A percentile compares a stretch with the other conserved stretches of the same genome.
Conservation (phyloP, 2,113 vertebrate species). For the Hemicordylus capensis region DNA sequence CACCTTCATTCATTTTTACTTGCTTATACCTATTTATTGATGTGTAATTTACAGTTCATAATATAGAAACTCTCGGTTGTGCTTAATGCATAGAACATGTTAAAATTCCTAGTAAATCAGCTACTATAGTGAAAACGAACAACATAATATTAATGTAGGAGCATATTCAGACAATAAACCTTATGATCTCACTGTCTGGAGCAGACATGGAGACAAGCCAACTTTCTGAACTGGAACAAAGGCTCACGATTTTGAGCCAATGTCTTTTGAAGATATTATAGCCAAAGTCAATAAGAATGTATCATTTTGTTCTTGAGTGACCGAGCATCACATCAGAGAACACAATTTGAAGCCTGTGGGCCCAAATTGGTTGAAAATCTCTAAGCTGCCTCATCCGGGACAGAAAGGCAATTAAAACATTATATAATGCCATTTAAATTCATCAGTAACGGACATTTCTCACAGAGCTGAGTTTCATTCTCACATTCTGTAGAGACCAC, state of each 20-base stretch:
- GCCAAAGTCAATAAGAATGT: slow-evolving; percentile 2
- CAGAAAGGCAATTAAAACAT: neutral
- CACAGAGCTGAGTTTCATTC: neutral
- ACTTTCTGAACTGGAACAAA: slow-evolving; percentile 14
- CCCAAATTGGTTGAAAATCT: neutral
- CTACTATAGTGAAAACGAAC: neutral
- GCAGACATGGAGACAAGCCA: slow-evolving; percentile 8
- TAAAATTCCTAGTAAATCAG: slow-evolving; percentile 20
- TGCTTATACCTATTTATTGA: slow-evolving; percentile 10
- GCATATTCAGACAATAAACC: slow-evolving; percentile 19
- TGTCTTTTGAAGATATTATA: neutral
- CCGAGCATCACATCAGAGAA: neutral
- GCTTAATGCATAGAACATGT: slow-evolving; percentile 6
- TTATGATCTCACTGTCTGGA: slow-evolving; percentile 28
- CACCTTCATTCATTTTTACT: neutral
- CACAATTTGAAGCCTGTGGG: neutral
- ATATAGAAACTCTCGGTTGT: neutral
- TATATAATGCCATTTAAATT: neutral
- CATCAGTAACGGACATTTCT: neutral
- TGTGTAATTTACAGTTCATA: slow-evolving; percentile 19
- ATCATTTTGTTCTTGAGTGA: neutral
- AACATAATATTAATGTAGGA: slow-evolving; percentile 24
- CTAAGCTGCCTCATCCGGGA: neutral
- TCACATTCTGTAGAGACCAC: neutral
- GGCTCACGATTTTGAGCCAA: neutral